Percentiles rank a stretch among this genome's conserved stretches.
Evolutionary conservation across 2,888 invertebrate genomes (phyloP).

Genomic region (Eristalis tenax): DNA sequence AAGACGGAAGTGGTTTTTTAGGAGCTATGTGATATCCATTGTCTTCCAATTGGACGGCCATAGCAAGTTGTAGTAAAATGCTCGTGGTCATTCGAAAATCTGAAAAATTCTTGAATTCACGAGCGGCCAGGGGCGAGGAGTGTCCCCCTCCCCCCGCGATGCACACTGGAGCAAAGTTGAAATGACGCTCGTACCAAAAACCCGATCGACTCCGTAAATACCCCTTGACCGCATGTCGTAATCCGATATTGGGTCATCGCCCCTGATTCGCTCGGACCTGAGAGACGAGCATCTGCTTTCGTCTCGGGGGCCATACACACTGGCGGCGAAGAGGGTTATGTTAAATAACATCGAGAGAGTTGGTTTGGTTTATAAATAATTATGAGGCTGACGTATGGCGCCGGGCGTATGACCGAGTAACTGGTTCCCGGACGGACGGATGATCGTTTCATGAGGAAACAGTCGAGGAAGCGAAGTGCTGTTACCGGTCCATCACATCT

Average conservation of each 20-base stretch:
- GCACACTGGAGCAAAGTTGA: slow-evolving; percentile 35
- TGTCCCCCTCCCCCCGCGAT: slow-evolving; percentile 3
- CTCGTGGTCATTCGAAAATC: too few species aligned
- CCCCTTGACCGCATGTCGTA: slow-evolving; percentile 57
- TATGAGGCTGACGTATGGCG: slow-evolving; percentile 6
- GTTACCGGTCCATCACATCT: background rate
- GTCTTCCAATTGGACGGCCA: background rate
- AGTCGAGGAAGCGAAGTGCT: background rate
- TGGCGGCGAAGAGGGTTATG: background rate
- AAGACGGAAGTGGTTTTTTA: background rate
- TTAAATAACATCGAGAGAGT: slow-evolving; percentile 41
- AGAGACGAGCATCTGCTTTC: slow-evolving; percentile 23
- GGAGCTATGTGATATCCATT: background rate
- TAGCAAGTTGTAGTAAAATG: too few species aligned
- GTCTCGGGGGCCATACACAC: slow-evolving; percentile 21
- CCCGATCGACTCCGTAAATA: slow-evolving; percentile 53
- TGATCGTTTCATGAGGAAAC: background rate
- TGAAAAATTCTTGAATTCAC: slow-evolving; percentile 1
- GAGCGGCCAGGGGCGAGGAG: background rate
- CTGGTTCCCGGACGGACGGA: background rate
- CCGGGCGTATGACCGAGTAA: background rate
- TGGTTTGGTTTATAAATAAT: slow-evolving; percentile 38
- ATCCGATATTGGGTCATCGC: slow-evolving; percentile 64
- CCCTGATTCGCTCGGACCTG: slow-evolving; percentile 20
- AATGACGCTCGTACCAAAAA: slow-evolving; percentile 44